Percentiles rank a stretch among this genome's conserved stretches.
phyloP scores from a whole-genome alignment of 1,140 invertebrate species.

The Tachypleus tridentatus region DNA sequence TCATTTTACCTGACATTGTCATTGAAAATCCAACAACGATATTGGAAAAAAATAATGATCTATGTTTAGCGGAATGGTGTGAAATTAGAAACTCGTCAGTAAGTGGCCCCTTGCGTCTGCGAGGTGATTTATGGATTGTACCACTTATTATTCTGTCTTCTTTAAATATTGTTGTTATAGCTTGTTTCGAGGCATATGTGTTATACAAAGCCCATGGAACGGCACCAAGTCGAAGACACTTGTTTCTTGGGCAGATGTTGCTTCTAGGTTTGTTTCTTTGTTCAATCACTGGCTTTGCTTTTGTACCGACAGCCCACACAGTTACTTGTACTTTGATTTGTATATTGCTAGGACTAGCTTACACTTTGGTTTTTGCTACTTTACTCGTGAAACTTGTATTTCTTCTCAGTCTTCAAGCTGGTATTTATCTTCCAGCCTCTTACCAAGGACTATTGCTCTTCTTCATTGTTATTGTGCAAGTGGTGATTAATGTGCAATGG shows the following conservation, averaged over 20 bases:
- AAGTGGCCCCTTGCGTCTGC: slow-evolving; percentile 3
- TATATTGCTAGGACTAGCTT: slow-evolving; percentile 71
- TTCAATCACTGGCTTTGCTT: slow-evolving; percentile 62
- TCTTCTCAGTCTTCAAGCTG: slow-evolving; percentile 75
- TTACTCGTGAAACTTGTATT: slow-evolving; percentile 89
- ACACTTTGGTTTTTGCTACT: slow-evolving; percentile 78
- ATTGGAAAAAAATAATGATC: too few species aligned
- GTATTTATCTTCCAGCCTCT: slow-evolving; percentile 81
- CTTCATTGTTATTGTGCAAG: slow-evolving; percentile 58
- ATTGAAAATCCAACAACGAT: too few species aligned
- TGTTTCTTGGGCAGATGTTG: slow-evolving; percentile 82
- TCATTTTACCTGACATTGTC: too few species aligned
- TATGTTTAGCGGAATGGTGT: too few species aligned
- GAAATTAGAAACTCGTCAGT: neutral
- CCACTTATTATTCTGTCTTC: slow-evolving; percentile 65
- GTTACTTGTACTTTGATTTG: slow-evolving; percentile 69
- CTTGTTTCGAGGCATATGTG: slow-evolving; percentile 77
- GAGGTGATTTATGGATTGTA: slow-evolving; percentile 64
- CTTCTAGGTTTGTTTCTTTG: slow-evolving; percentile 72
- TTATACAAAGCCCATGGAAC: slow-evolving; percentile 71
- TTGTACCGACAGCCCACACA: slow-evolving; percentile 52
- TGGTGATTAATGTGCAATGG: slow-evolving; percentile 52
- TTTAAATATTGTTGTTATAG: slow-evolving; percentile 63
- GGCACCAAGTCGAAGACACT: slow-evolving; percentile 66
- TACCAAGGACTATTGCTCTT: slow-evolving; percentile 78